Percentiles rank a stretch among this genome's conserved stretches.
phyloP scores from a whole-genome alignment of 2,888 invertebrate species.

The Bembecia ichneumoniformis region DNA sequence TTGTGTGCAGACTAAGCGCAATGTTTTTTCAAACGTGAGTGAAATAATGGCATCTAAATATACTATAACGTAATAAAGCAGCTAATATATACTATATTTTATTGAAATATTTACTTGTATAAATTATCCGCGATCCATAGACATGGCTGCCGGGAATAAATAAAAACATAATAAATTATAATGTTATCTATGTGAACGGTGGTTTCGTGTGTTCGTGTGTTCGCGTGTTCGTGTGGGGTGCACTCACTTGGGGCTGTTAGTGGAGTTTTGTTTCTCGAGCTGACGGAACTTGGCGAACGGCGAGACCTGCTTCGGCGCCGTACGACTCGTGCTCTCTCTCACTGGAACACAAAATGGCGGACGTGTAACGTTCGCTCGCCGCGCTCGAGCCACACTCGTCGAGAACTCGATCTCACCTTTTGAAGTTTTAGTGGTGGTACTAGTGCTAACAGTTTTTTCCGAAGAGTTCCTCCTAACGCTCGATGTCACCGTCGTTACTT shows the following conservation, averaged over 20 bases:
- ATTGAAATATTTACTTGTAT: conserved; percentile 55
- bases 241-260: conserved; percentile 84
- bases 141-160: conserved; percentile 46
- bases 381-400: background rate
- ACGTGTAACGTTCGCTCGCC: background rate
- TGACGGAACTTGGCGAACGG: conserved; percentile 94
- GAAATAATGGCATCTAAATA: no score
- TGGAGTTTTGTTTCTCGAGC: conserved; percentile 89
- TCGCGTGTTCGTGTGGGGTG: background rate
- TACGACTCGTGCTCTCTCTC: conserved; percentile 63
- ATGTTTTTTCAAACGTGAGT: conserved; percentile 2
- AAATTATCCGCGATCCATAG: conserved; percentile 51
- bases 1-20: conserved; percentile 1
- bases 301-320: conserved; percentile 79
- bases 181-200: background rate
- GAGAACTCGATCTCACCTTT: conserved; percentile 51
- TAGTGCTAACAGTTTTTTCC: conserved; percentile 72
- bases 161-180: conserved; percentile 15
- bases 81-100: conserved; percentile 39
- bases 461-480: conserved; percentile 66
- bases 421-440: conserved; percentile 73
- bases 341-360: conserved; percentile 41
- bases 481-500: conserved; percentile 55
- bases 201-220: background rate
- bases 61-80: conserved; percentile 31